phyloP scores from a whole-genome alignment of 2,888 invertebrate genomes.

The Penaeus monodon region DNA sequence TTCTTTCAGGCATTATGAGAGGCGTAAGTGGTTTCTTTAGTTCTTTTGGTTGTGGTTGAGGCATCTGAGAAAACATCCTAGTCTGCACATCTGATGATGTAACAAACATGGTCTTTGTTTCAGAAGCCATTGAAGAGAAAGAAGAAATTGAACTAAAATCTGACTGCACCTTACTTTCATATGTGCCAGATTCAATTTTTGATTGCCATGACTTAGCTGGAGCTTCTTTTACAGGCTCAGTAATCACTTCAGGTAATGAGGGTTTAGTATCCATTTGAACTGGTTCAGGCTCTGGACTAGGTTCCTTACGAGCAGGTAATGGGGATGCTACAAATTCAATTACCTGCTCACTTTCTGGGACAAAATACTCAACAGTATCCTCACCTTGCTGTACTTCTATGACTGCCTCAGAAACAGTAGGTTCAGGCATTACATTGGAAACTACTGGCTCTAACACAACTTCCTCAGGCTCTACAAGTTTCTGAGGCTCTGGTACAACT shows the following conservation, averaged over 20 bases:
- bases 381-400: slow-evolving; percentile 1
- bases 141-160: slow-evolving; percentile 22
- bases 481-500: neutral
- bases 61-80: slow-evolving; percentile 18
- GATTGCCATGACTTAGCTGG: too few relatives aligned
- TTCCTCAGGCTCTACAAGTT: neutral
- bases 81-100: slow-evolving; percentile 41
- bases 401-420: neutral
- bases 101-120: slow-evolving; percentile 49
- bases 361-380: slow-evolving; percentile 44
- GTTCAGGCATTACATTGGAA: slow-evolving; percentile 3
- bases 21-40: slow-evolving; percentile 34
- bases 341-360: slow-evolving; percentile 43
- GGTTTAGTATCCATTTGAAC: neutral
- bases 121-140: slow-evolving; percentile 22
- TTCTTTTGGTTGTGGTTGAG: slow-evolving; percentile 1
- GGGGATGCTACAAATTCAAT: slow-evolving; percentile 33
- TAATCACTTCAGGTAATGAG: neutral
- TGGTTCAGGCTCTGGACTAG: slow-evolving; percentile 15
- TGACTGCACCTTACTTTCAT: too few relatives aligned
- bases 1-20: slow-evolving; percentile 38
- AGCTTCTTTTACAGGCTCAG: neutral
- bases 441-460: neutral
- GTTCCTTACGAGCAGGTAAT: slow-evolving; percentile 19
- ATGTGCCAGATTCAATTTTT: too few relatives aligned